Percentiles rank a stretch among this genome's conserved stretches.
phyloP scores from a whole-genome alignment of 2,113 vertebrate genomes.

The rabbit (Oryctolagus cuniculus) region DNA sequence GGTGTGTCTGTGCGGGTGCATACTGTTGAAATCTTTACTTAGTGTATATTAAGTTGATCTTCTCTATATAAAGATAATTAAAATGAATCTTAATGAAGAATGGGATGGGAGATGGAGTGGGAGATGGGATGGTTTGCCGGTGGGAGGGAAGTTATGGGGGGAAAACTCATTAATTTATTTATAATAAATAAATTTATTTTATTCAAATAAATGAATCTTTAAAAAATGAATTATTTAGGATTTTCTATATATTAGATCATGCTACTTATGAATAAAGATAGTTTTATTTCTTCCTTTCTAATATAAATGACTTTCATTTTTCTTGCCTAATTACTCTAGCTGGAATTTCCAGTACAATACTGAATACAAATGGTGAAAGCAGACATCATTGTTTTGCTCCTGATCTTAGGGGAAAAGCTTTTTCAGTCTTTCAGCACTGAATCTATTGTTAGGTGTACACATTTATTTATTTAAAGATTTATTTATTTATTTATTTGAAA shows the following conservation, averaged over 20 bases:
- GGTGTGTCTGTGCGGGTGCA: too few relatives aligned
- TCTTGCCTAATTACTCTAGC: constrained; percentile 11
- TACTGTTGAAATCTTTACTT: too few relatives aligned
- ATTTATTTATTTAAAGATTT: neutral
- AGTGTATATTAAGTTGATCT: too few relatives aligned
- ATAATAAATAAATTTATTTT: too few relatives aligned
- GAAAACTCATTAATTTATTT: too few relatives aligned
- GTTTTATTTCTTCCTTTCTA: neutral
- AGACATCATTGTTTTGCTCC: neutral
- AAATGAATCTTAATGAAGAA: too few relatives aligned
- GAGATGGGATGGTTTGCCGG: too few relatives aligned
- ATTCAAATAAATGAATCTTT: too few relatives aligned
- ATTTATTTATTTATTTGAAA: too few relatives aligned
- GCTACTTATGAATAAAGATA: neutral
- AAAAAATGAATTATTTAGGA: neutral
- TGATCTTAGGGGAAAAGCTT: neutral
- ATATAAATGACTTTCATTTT: neutral
- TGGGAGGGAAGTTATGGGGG: too few relatives aligned
- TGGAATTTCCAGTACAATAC: constrained; percentile 29
- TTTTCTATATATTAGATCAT: neutral
- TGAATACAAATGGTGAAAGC: neutral
- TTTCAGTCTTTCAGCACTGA: constrained; percentile 11
- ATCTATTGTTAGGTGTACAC: neutral
- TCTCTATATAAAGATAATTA: too few relatives aligned
- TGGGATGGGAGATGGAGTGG: too few relatives aligned